Evolutionary conservation across 2,888 invertebrate genomes (phyloP), one percentile per base, ranked within the genome.

Genomic region (Lottia gigantea): DNA sequence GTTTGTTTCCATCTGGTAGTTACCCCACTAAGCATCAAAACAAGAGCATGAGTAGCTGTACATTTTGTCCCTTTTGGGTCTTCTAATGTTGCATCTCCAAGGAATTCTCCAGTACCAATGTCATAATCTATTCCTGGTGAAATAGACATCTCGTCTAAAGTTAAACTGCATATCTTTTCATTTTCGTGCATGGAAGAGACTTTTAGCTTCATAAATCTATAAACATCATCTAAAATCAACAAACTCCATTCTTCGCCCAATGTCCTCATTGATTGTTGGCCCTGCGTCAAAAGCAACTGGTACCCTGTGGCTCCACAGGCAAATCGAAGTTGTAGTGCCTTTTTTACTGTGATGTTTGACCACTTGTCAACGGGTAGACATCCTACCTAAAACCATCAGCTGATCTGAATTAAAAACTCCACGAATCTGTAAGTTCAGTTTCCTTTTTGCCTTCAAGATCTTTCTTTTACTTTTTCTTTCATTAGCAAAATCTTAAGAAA

Each of bases 161-260:
- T n/a, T n/a, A n/a, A n/a, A n/a, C n/a, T n/a, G n/a, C n/a, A n/a
- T n/a, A n/a, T n/a, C n/a, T 16, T n/a, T 55, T 55, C 49, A 19
- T n/a, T 19, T 11, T 19, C 8, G n/a, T 55, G n/a, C 49, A 55
- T 55, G 49, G 49, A 55, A 55, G n/a, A 19, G 12, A n/a, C 49
- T 55, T 55, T 55, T 8, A n/a, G n/a, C 49, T 55, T 55, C 49
- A 55, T 55, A n/a, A 55, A 55, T n/a, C 6, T 19, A 55, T n/a
- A n/a, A 55, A 55, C 49, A n/a, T 55, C n/a, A n/a, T n/a, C n/a
- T n/a, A n/a, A n/a, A n/a, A n/a, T n/a, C n/a, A n/a, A n/a, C n/a
- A n/a, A n/a, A n/a, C n/a, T 55, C 55, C 11, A 19, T 23, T 19
- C 6, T n/a, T 19, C 19, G 0, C 19, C 12, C 7, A 55, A 12